A percentile compares a stretch with the other conserved stretches of the same genome.
Conservation (phyloP, 1,140 invertebrate species). For the Drosophila tristis region DNA sequence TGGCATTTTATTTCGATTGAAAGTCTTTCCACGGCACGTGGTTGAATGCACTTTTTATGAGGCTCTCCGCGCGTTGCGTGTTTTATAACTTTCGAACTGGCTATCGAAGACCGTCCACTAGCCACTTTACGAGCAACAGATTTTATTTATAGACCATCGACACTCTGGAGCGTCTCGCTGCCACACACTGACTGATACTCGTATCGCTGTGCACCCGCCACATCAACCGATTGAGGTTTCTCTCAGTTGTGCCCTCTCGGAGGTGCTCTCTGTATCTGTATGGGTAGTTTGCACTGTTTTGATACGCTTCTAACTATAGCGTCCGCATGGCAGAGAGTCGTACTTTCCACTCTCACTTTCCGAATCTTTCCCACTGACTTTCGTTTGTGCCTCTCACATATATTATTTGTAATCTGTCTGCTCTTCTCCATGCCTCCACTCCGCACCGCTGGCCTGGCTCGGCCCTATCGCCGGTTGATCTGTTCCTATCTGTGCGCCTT, state of each 20-base stretch:
- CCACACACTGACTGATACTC: conserved; percentile 47
- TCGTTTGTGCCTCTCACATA: not conserved
- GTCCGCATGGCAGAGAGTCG: not conserved
- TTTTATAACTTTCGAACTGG: conserved; percentile 54
- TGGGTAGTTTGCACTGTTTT: conserved; percentile 1
- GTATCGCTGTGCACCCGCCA: conserved; percentile 14
- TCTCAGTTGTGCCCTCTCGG: too few relatives aligned
- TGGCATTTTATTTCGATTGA: conserved; percentile 13
- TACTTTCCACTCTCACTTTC: conserved; percentile 4
- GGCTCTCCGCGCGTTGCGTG: conserved; percentile 8
- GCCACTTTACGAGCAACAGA: not conserved
- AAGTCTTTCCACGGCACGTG: conserved; percentile 40
- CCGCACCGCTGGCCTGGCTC: not conserved
- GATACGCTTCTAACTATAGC: not conserved
- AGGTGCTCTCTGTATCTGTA: not conserved
- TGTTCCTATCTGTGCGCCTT: not conserved
- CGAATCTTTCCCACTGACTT: too few relatives aligned
- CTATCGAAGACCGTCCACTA: too few relatives aligned
- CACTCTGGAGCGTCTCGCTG: conserved; percentile 42
- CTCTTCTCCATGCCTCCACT: conserved; percentile 9
- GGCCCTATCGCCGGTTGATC: conserved; percentile 16
- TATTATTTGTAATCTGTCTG: conserved; percentile 46
- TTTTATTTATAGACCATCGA: conserved; percentile 24
- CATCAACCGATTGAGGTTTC: conserved; percentile 11
- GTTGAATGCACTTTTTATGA: conserved; percentile 63